phyloP scores from a whole-genome alignment of 2,113 vertebrate species.

The Micromys minutus region DNA sequence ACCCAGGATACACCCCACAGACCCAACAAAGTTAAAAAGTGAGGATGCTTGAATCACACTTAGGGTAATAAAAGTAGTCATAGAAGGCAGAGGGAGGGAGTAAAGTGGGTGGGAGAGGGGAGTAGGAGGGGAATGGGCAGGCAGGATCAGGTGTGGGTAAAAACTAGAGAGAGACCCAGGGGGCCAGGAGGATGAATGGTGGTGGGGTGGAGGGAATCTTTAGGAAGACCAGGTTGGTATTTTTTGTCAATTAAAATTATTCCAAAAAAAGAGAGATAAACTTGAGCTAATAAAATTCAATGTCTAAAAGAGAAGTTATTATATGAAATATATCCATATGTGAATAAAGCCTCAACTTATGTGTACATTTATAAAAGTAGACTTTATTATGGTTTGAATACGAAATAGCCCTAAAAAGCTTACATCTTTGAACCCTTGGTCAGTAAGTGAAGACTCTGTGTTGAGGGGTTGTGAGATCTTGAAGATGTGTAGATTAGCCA shows the following conservation, averaged over 20 bases:
- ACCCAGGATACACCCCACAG: too few relatives aligned
- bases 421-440: background rate
- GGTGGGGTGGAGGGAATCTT: too few relatives aligned
- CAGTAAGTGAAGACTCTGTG: too few relatives aligned
- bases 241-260: background rate
- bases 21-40: too few relatives aligned
- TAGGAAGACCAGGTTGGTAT: background rate
- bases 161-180: too few relatives aligned
- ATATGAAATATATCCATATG: background rate
- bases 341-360: background rate
- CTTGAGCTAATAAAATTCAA: background rate
- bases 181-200: too few relatives aligned
- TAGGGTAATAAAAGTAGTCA: too few relatives aligned
- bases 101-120: too few relatives aligned
- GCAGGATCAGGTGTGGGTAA: too few relatives aligned
- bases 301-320: background rate
- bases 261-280: background rate
- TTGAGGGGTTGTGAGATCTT: background rate
- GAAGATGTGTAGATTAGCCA: background rate
- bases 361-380: background rate
- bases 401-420: background rate
- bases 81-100: too few relatives aligned
- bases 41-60: too few relatives aligned
- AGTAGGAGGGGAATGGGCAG: too few relatives aligned
- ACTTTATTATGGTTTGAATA: background rate